A percentile compares a stretch with the other conserved stretches of the same genome.
Conservation (phyloP, 2,113 vertebrate genomes). For the Neoarius graeffei region DNA sequence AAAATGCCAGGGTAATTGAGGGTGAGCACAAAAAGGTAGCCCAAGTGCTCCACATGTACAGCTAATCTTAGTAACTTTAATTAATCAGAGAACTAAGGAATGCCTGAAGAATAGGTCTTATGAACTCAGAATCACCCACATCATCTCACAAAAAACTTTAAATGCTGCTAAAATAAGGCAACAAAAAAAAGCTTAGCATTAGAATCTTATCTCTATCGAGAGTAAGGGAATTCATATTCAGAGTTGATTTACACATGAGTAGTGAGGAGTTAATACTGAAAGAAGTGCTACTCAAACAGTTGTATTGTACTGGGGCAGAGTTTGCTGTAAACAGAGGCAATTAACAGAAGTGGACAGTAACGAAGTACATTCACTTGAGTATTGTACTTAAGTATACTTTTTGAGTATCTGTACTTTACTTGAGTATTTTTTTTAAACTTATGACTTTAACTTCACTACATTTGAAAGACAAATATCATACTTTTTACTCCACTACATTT, state of each 20-base stretch:
- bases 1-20: neutral
- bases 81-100: slow-evolving; percentile 39
- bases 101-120: neutral
- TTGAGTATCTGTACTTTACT: too few relatives aligned
- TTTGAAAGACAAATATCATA: too few relatives aligned
- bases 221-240: neutral
- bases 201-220: neutral
- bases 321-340: too few relatives aligned
- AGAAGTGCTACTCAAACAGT: neutral
- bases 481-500: too few relatives aligned
- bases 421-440: too few relatives aligned
- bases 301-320: too few relatives aligned
- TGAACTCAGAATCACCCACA: neutral
- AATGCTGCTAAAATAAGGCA: neutral
- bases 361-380: too few relatives aligned
- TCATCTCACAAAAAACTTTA: neutral
- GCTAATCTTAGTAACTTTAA: slow-evolving; percentile 36
- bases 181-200: neutral
- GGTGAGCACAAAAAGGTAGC: slow-evolving; percentile 5
- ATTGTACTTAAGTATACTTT: too few relatives aligned
- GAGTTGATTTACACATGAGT: neutral
- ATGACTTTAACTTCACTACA: too few relatives aligned
- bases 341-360: too few relatives aligned
- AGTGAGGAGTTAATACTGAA: neutral
- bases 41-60: neutral